Evolutionary conservation across 2,797 vertebrate species (phyloP).

Genomic region (Lepus townsendii): DNA sequence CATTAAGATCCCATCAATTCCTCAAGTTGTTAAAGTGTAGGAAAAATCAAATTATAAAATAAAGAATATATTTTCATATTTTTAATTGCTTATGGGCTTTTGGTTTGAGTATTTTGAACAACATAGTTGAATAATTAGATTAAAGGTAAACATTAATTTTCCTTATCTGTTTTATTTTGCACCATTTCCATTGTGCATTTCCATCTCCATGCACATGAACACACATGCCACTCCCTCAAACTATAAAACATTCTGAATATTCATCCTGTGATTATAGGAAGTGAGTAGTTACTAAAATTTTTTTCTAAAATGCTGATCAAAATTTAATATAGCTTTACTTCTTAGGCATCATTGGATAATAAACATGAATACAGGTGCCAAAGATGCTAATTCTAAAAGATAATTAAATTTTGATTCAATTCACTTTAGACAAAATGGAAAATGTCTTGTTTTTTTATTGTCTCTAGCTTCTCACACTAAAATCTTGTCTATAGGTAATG

Average conservation of each 20-base stretch:
- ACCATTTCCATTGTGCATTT: neutral
- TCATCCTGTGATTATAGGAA: neutral
- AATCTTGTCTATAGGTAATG: slow-evolving; percentile 60
- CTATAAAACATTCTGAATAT: neutral
- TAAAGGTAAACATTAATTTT: neutral
- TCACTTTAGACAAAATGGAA: slow-evolving; percentile 76
- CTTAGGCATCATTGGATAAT: neutral
- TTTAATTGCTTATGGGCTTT: slow-evolving; percentile 9
- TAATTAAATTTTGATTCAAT: slow-evolving; percentile 76
- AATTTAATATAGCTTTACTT: neutral
- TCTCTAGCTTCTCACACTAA: slow-evolving; percentile 66
- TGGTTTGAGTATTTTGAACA: neutral
- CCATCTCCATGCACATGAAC: neutral
- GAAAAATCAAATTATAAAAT: slow-evolving; percentile 36
- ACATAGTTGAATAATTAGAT: neutral
- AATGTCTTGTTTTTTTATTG: slow-evolving; percentile 65
- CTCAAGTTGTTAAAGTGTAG: neutral
- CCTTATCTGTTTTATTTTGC: slow-evolving; percentile 20
- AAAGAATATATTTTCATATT: slow-evolving; percentile 9
- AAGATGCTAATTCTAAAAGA: neutral
- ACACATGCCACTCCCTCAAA: neutral
- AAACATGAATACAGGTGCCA: slow-evolving; percentile 23
- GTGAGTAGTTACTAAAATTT: neutral
- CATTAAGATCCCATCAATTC: neutral
- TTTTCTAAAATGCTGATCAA: slow-evolving; percentile 62